Conservation (phyloP, 2,888 invertebrate genomes). For the Pheosia gnoma region DNA sequence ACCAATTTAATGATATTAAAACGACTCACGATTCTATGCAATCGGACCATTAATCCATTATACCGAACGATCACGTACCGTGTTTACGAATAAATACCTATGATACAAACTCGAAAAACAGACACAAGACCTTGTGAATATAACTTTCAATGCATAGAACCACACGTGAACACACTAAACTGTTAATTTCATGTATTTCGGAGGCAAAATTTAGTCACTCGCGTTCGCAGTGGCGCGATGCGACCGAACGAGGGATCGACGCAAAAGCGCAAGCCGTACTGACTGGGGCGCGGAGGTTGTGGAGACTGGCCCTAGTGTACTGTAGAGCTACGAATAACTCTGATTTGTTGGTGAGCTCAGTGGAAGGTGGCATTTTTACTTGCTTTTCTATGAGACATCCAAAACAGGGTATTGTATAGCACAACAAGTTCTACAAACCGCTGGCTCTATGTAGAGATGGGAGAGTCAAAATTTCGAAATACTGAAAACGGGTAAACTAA, state of each 20-base stretch:
- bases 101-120: background rate
- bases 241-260: background rate
- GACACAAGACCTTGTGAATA: background rate
- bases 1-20: background rate
- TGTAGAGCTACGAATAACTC: background rate
- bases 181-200: background rate
- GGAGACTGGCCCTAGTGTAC: background rate
- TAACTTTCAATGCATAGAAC: background rate
- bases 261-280: conserved; percentile 4
- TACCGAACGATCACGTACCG: conserved; percentile 5
- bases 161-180: background rate
- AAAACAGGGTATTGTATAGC: no score
- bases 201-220: conserved; percentile 2
- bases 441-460: no score
- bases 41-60: conserved; percentile 7
- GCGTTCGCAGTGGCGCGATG: background rate
- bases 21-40: conserved; percentile 4
- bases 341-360: background rate
- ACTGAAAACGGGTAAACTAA: no score
- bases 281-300: conserved; percentile 1
- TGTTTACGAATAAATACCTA: background rate
- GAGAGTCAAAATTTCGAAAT: no score
- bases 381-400: no score
- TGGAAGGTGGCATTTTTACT: conserved; percentile 5
- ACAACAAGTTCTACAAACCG: no score